These are phyloP conservation scores for Archips xylosteana DNA, from an alignment of 2,888 invertebrate species.

Conservation along the genomic window DNA sequence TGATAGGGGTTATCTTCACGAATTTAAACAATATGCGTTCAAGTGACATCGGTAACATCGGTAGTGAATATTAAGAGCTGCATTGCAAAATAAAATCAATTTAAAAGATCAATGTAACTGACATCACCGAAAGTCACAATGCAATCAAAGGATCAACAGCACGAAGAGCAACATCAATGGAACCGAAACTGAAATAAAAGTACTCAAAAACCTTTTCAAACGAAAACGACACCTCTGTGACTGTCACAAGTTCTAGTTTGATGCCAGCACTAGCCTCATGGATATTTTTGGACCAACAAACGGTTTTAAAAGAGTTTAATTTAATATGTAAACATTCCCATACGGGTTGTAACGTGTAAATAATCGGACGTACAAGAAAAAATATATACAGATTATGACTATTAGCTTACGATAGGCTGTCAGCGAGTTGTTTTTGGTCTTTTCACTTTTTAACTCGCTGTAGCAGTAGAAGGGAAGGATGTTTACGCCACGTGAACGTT, in stretches of 20 bases:
- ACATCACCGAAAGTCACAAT: conserved; percentile 17
- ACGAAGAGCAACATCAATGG: conserved; percentile 46
- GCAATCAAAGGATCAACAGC: conserved; percentile 42
- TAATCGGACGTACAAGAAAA: conserved; percentile 65
- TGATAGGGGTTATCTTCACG: not conserved
- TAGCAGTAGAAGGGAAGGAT: conserved; percentile 67
- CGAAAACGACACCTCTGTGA: conserved; percentile 42
- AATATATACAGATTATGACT: conserved; percentile 74
- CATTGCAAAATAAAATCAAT: conserved; percentile 12
- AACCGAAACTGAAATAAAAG: conserved; percentile 40
- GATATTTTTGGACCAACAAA: conserved; percentile 56
- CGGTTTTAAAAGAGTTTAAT: conserved; percentile 65
- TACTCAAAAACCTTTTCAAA: conserved; percentile 34
- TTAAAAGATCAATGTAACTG: conserved; percentile 7
- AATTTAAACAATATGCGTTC: not conserved
- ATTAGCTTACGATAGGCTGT: conserved; percentile 80
- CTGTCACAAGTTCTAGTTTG: conserved; percentile 47
- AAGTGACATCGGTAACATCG: not conserved
- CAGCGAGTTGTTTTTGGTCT: conserved; percentile 76
- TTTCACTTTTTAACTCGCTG: conserved; percentile 65
- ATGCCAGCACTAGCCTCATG: conserved; percentile 42
- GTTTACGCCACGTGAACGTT: conserved; percentile 80
- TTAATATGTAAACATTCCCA: conserved; percentile 81
- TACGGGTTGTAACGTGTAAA: conserved; percentile 70
- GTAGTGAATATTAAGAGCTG: not conserved